A percentile compares a stretch with the other conserved stretches of the same genome.
Evolutionary conservation across 2,888 invertebrate species (phyloP).

Genomic region (Melikaiella ostensackeni): DNA sequence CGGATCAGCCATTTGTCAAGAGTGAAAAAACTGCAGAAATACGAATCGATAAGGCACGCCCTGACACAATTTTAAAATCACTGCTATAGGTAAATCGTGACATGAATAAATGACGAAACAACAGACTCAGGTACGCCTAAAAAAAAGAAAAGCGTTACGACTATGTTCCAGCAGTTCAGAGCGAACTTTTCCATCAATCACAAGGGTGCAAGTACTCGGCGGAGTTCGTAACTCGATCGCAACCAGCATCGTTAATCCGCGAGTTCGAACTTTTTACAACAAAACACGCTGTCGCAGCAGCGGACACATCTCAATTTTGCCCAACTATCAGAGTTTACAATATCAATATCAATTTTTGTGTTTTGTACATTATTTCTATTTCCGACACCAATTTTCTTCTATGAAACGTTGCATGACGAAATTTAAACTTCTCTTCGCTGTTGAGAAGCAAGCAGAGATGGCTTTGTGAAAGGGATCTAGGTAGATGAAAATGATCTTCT

Average conservation of each 20-base stretch:
- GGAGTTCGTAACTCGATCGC: conserved; percentile 37
- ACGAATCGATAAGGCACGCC: conserved; percentile 33
- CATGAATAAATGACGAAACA: conserved; percentile 36
- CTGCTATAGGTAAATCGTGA: conserved; percentile 35
- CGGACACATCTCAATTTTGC: conserved; percentile 19
- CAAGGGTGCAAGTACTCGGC: conserved; percentile 26
- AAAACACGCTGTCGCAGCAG: conserved; percentile 22
- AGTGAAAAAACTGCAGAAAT: conserved; percentile 25
- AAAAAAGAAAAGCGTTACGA: conserved; percentile 32
- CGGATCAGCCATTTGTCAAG: conserved; percentile 30
- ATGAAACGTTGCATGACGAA: no score
- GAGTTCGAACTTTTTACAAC: conserved; percentile 32
- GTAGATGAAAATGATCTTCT: background rate
- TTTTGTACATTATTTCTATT: background rate
- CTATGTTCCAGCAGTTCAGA: conserved; percentile 22
- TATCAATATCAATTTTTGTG: conserved; percentile 5
- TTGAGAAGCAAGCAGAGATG: background rate
- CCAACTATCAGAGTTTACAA: conserved; percentile 5
- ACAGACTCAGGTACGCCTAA: conserved; percentile 27
- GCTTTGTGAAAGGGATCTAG: background rate
- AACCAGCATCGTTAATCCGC: conserved; percentile 38
- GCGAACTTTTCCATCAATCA: conserved; percentile 32
- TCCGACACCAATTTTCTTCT: background rate
- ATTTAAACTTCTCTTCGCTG: no score
- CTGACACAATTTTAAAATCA: conserved; percentile 33